phyloP scores from a whole-genome alignment of 2,797 vertebrate species.

The Saxicola maurus region DNA sequence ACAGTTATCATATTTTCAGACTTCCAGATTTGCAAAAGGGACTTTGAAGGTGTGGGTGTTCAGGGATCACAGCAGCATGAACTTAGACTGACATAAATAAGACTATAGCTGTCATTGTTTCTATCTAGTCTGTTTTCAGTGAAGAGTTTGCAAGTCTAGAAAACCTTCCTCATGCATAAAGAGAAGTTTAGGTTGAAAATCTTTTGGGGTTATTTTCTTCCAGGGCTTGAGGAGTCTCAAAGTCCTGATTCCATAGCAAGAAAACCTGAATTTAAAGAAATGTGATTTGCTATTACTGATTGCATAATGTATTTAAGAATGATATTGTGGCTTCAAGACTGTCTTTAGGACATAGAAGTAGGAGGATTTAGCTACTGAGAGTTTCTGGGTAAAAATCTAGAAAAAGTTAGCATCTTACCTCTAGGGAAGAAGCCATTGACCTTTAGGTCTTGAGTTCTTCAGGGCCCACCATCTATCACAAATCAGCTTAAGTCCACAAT shows the following conservation, averaged over 20 bases:
- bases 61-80: not conserved
- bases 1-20: not conserved
- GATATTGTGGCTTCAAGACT: not conserved
- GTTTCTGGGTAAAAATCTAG: not conserved
- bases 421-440: not conserved
- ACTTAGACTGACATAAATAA: not conserved
- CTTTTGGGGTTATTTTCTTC: not conserved
- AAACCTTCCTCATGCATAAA: not conserved
- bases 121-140: not conserved
- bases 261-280: not conserved
- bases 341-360: not conserved
- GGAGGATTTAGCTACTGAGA: not conserved
- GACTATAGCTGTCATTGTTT: not conserved
- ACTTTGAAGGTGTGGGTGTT: not conserved
- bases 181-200: not conserved
- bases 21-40: not conserved
- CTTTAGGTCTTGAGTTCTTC: not conserved
- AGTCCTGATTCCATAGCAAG: not conserved
- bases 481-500: not conserved
- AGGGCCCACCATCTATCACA: accelerated
- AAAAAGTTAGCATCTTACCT: not conserved
- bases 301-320: not conserved
- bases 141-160: not conserved
- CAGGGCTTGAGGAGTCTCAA: not conserved
- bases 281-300: not conserved